These are phyloP conservation scores for Cydia amplana DNA, from an alignment of 1,140 invertebrate species.

Conservation along the genomic window DNA sequence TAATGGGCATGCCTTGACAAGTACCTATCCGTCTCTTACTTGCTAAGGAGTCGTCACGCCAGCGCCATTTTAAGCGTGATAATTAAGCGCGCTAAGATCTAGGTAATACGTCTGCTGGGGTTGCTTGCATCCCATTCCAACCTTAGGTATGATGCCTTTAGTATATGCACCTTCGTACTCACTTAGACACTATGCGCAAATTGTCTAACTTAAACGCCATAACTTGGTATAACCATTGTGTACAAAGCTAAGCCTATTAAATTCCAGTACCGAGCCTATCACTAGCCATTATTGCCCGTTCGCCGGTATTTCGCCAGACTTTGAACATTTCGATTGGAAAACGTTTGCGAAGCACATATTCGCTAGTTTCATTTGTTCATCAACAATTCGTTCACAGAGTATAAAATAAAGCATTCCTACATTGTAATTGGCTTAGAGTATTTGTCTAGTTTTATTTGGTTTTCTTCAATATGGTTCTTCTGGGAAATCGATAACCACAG, in stretches of 20 bases:
- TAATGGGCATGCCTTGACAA: too few species aligned
- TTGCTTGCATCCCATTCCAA: too few species aligned
- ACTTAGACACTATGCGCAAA: background rate
- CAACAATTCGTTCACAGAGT: background rate
- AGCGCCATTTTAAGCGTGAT: too few species aligned
- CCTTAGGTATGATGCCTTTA: background rate
- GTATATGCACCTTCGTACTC: background rate
- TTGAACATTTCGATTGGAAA: constrained; percentile 26
- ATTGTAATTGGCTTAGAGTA: background rate
- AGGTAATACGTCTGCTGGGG: too few species aligned
- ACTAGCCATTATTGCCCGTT: constrained; percentile 9
- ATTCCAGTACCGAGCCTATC: constrained; percentile 5
- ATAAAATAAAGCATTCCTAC: background rate
- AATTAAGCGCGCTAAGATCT: too few species aligned
- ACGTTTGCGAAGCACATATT: background rate
- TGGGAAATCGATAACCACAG: background rate
- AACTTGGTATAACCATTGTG: constrained; percentile 10
- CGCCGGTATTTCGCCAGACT: constrained; percentile 23
- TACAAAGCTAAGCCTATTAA: constrained; percentile 24
- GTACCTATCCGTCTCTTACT: too few species aligned
- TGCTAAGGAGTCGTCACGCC: too few species aligned
- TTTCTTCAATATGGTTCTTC: background rate
- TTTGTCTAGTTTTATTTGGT: background rate
- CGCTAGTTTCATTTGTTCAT: background rate
- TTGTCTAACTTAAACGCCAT: background rate